Evolutionary conservation across 2,888 invertebrate genomes (phyloP).

Genomic region (Aspidiotus rigidus): DNA sequence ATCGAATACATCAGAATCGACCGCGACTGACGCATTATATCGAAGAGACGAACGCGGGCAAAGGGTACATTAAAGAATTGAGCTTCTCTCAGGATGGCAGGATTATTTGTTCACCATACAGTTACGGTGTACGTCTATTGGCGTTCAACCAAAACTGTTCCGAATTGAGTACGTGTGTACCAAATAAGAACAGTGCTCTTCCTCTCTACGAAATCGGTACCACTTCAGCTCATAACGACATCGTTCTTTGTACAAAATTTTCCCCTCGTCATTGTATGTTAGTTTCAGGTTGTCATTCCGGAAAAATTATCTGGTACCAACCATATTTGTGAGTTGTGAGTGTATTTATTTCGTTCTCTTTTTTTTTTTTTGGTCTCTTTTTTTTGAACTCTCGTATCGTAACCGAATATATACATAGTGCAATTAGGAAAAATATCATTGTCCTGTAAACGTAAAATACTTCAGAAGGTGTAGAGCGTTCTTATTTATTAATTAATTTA

Average conservation of each 20-base stretch:
- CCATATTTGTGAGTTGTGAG: constrained; percentile 46
- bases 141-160: constrained; percentile 67
- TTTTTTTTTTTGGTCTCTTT: no score
- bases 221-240: constrained; percentile 66
- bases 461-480: no score
- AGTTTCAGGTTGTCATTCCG: constrained; percentile 82
- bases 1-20: constrained; percentile 50
- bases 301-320: constrained; percentile 82
- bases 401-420: no score
- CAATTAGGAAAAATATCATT: no score
- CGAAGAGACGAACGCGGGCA: constrained; percentile 79
- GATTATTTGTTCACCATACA: constrained; percentile 81
- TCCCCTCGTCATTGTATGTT: constrained; percentile 76
- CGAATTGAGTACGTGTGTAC: constrained; percentile 63
- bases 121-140: constrained; percentile 73
- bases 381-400: no score
- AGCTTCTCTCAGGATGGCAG: constrained; percentile 86
- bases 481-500: no score
- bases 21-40: constrained; percentile 72
- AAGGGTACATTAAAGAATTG: constrained; percentile 77
- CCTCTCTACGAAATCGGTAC: constrained; percentile 57
- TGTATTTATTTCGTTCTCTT: not conserved
- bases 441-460: no score
- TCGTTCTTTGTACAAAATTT: constrained; percentile 82
- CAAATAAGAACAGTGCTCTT: constrained; percentile 44